These are phyloP conservation scores for Pangasianodon hypophthalmus DNA, from an alignment of 2,113 vertebrate genomes.

Conservation along the genomic window DNA sequence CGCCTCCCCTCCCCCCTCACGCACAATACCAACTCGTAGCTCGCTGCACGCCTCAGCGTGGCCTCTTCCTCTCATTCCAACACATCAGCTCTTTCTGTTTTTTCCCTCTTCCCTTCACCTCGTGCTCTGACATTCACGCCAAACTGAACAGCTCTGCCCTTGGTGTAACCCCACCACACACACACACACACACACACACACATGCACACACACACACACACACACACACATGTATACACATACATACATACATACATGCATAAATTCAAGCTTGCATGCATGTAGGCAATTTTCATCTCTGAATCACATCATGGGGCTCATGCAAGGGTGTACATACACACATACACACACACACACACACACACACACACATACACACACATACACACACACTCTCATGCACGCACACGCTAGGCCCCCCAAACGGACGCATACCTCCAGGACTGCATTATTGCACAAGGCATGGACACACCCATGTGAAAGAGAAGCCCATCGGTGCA, in stretches of 20 bases:
- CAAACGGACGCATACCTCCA: constrained; percentile 1
- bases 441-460: constrained; percentile 38
- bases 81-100: constrained; percentile 31
- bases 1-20: neutral
- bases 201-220: neutral
- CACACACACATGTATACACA: neutral
- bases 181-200: neutral
- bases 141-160: constrained; percentile 32
- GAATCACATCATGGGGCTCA: neutral
- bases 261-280: constrained; percentile 18
- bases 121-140: constrained; percentile 16
- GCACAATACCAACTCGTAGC: constrained; percentile 31
- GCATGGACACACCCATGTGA: constrained; percentile 47
- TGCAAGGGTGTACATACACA: neutral
- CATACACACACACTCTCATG: neutral
- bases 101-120: constrained; percentile 25
- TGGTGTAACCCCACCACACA: neutral
- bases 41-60: constrained; percentile 25
- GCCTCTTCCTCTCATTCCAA: constrained; percentile 41
- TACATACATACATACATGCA: neutral
- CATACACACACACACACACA: constrained; percentile 18
- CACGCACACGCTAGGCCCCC: neutral
- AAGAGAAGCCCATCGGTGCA: constrained; percentile 37
- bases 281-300: neutral
- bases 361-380: neutral